Conservation (phyloP, 2,888 invertebrate genomes). For the Himalopsyche japonica region DNA sequence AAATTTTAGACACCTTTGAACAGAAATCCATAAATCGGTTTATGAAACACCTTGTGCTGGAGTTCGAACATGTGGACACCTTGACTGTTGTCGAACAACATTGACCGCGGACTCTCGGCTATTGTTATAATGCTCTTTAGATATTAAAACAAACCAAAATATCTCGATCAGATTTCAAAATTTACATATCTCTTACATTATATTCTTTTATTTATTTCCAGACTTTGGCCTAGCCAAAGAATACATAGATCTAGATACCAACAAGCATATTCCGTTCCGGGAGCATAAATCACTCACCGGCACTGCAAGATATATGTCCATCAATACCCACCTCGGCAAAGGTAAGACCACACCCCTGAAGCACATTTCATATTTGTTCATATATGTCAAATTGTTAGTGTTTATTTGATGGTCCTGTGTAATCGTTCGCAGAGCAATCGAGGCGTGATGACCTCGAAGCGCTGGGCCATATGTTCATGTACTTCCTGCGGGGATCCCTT, state of each 20-base stretch:
- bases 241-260: constrained; percentile 99
- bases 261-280: constrained; percentile 99
- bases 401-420: background rate
- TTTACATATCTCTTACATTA: no score
- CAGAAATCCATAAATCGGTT: no score
- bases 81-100: no score
- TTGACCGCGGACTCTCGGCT: no score
- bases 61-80: no score
- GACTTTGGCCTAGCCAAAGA: constrained; percentile 99
- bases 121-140: no score
- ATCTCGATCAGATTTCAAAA: no score
- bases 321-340: constrained; percentile 99
- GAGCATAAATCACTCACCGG: constrained; percentile 99
- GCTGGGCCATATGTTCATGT: constrained; percentile 99
- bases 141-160: no score
- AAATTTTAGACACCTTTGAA: no score
- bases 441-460: constrained; percentile 99
- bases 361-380: background rate
- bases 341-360: constrained; percentile 55
- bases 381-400: no score
- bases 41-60: no score
- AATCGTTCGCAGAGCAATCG: constrained; percentile 84
- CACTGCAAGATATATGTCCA: constrained; percentile 99
- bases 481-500: constrained; percentile 98
- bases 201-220: constrained; percentile 45